Evolutionary conservation across 2,888 invertebrate species (phyloP).

Genomic region (Eumerus sabulonum): DNA sequence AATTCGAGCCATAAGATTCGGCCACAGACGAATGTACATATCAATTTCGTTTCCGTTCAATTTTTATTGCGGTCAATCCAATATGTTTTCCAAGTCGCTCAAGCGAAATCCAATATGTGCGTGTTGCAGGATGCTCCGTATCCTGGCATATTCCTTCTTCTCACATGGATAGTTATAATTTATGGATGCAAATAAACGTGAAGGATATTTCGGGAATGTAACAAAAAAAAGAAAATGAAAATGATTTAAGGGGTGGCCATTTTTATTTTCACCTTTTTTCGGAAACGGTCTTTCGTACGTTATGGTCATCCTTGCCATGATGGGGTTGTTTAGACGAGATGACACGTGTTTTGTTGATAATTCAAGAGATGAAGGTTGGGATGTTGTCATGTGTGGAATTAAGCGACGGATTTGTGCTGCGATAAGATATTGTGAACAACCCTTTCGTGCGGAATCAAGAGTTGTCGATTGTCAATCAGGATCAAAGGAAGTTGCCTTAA

Average conservation of each 20-base stretch:
- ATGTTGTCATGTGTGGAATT: too few species aligned
- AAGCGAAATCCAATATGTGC: conserved; percentile 64
- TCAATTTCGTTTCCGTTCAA: conserved; percentile 64
- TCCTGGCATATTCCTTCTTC: conserved; percentile 41
- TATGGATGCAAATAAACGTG: conserved; percentile 52
- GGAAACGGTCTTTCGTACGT: conserved; percentile 3
- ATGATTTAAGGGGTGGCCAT: conserved; percentile 50
- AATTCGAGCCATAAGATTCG: conserved; percentile 55
- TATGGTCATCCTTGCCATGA: conserved; percentile 38
- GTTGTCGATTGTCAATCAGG: conserved; percentile 29
- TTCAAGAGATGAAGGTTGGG: too few species aligned
- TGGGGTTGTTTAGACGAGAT: conserved; percentile 44
- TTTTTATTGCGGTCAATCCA: conserved; percentile 68
- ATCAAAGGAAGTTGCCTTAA: conserved; percentile 58
- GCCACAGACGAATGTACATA: conserved; percentile 45
- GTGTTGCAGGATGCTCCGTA: conserved; percentile 18
- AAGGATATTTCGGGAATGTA: conserved; percentile 14
- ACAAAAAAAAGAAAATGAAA: conserved; percentile 14
- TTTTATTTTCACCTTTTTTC: conserved; percentile 50
- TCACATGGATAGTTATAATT: conserved; percentile 60
- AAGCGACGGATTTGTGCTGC: too few species aligned
- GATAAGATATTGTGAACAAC: too few species aligned
- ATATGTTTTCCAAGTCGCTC: conserved; percentile 61
- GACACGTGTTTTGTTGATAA: conserved; percentile 66
- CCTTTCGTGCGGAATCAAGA: too few species aligned